A percentile compares a stretch with the other conserved stretches of the same genome.
These are phyloP conservation scores for Reinhardtius hippoglossoides DNA, from an alignment of 2,113 vertebrate genomes.

Conservation along the genomic window DNA sequence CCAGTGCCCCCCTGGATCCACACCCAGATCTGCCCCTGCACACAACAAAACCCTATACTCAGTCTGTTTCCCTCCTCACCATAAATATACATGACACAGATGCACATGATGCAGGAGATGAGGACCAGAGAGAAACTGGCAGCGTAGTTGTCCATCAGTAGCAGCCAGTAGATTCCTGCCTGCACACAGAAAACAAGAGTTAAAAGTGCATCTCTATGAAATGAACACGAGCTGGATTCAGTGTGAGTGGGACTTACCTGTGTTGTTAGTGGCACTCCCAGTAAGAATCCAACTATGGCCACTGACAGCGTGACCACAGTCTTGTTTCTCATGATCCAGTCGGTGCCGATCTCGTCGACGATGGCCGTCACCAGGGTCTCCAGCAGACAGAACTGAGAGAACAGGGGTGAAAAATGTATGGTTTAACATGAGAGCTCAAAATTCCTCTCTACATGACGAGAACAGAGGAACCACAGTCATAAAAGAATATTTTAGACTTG, in stretches of 20 bases:
- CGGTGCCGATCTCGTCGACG: conserved; percentile 95
- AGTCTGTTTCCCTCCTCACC: conserved; percentile 80
- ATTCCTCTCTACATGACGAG: too few species aligned
- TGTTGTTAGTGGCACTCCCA: conserved; percentile 93
- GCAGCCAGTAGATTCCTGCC: conserved; percentile 98
- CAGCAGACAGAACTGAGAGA: conserved; percentile 91
- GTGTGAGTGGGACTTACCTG: conserved; percentile 78
- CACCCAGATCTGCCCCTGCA: neutral
- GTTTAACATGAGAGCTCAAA: neutral
- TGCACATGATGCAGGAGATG: conserved; percentile 99
- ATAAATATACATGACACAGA: conserved; percentile 96
- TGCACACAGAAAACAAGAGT: conserved; percentile 59
- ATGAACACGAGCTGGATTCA: neutral
- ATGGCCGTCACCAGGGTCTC: conserved; percentile 96
- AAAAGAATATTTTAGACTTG: neutral
- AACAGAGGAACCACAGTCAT: neutral
- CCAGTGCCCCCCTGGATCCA: too few species aligned
- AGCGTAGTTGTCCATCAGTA: conserved; percentile 98
- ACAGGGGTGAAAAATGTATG: neutral
- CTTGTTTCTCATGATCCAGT: conserved; percentile 96
- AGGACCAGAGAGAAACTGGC: conserved; percentile 97
- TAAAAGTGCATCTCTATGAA: neutral
- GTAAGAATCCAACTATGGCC: conserved; percentile 90
- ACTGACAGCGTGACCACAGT: conserved; percentile 90
- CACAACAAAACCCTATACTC: neutral